Base-by-base conservation (phyloP, 2,113 vertebrate genomes). In the Telmatochromis sp. region DNA sequence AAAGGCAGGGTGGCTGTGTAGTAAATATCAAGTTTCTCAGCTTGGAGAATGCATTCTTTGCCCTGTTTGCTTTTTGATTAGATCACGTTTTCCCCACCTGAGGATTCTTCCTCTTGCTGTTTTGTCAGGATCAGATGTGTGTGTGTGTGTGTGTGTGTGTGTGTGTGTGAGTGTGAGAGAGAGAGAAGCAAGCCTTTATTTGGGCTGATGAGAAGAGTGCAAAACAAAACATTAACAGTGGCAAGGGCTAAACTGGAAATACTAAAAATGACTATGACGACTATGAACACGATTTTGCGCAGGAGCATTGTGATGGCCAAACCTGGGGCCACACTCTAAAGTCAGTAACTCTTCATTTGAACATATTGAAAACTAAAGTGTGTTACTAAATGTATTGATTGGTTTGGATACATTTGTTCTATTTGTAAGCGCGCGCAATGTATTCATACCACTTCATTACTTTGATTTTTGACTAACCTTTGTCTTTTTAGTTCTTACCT, bases 191-290 rank as follows among this genome's bases (percentile, higher is more conserved):
- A 28, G 55, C 4, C 26, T 58, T 31, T 58, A 17, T 58, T 6
- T 58, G 14, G 26, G 26, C 8, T 31, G 8, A 60, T 60, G 57
- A 17, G 14, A 3, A 2, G 57, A 33, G 57, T 19, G 15, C 5
- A 60, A 2, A 60, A 33, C 28, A 33, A 60, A 60, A 60, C 28
- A 60, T 60, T 31, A 33, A 60, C 28, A 19, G 28, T 60, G 14
- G 15, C 2, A 4, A 60, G 15, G 57, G 23, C 11, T 55, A 57
- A 57, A 55, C 11, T 55, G 54, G 54, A 6, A 58, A 31, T 31
- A 58, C 55, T 31, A 58, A 0, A 0, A 10, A 60, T 31, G 0
- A 60, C 57, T 6, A 2, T 31, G 26, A 31, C 26, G 3, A 58
- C 55, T 31, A 58, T 58, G 5, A 28, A 28, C 55, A 58, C 7